Base-by-base conservation (phyloP, 2,888 invertebrate species). In the Tenthredo distinguenda region DNA sequence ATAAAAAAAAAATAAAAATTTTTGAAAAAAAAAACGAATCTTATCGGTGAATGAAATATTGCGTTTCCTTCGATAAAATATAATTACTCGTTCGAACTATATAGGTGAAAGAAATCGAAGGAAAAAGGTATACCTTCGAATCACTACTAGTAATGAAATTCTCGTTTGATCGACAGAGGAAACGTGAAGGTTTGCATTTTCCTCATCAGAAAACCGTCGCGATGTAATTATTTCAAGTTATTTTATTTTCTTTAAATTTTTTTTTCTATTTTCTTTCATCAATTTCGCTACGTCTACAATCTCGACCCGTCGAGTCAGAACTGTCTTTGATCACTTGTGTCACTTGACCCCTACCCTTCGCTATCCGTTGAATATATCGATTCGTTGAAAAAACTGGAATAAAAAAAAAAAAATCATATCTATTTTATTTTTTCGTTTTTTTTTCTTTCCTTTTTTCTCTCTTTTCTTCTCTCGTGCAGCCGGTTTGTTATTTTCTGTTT, bases 401-500 rank as follows among this genome's bases (percentile, higher is more conserved):
- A 6, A 50, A 62, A 58, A 26, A 58, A 26, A 58, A 58, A 58
- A 62, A 26, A 62, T 83, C 85, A 50, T 82, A 74, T 65, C n/a
- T 74, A 6, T 81, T 15, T 37, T 58, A 21, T 21, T 50, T 50
- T 65, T 34, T 43, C 68, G 62, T 62, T 71, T 43, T 26, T 76
- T 15, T 72, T 68, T 79, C 84, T 50, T 83, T 86, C 43, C 62
- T 82, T 83, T 68, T 77, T 18, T 55, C 12, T 71, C 3, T 72
- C 77, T 62, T 58, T 72, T 62, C 68, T 86, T 85, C 79, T 43
- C 76, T 84, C 85, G 76, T 82, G 81, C 85, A 65, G 81, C 84
- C 76, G 15, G 62, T 79, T 43, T 21, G 7, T 47, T 12, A 71
- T 71, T 7, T n/a, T n/a, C 4, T 55, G 6, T 55, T 50, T 47